These are phyloP conservation scores for Schizopygopsis pylzovi DNA, from an alignment of 2,797 vertebrate genomes.

Conservation along the genomic window DNA sequence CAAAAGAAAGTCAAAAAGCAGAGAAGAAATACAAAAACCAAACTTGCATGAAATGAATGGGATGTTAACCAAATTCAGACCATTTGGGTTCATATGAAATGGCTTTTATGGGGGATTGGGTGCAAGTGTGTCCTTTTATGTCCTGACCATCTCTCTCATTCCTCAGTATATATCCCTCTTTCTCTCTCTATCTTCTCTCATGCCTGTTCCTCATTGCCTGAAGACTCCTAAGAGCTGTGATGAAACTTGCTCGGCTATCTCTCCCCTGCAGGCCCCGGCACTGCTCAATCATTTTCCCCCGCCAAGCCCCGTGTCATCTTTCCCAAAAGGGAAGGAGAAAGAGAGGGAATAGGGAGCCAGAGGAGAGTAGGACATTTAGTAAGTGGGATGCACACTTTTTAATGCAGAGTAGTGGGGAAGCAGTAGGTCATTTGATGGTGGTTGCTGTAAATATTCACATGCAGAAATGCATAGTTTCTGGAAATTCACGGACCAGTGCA, in stretches of 20 bases:
- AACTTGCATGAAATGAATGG: constrained; percentile 11
- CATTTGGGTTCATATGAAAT: constrained; percentile 3
- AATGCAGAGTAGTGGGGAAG: not conserved
- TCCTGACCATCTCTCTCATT: constrained; percentile 1
- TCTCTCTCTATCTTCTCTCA: constrained; percentile 32
- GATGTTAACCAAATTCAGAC: constrained; percentile 18
- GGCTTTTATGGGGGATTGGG: constrained; percentile 17
- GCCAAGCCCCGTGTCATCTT: constrained; percentile 74
- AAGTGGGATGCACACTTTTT: not conserved
- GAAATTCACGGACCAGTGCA: not conserved
- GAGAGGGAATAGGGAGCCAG: constrained; percentile 23
- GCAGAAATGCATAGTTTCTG: not conserved
- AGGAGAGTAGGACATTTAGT: not conserved
- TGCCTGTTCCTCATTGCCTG: constrained; percentile 34
- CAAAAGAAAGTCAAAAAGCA: not conserved
- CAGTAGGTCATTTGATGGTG: not conserved
- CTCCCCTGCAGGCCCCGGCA: constrained; percentile 70
- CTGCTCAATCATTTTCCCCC: constrained; percentile 74
- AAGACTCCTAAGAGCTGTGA: constrained; percentile 66
- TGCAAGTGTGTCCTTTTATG: not conserved
- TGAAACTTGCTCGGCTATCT: constrained; percentile 74
- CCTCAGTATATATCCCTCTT: constrained; percentile 28
- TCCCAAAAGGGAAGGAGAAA: constrained; percentile 50
- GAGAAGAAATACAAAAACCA: not conserved
- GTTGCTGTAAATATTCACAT: constrained; percentile 7